Conservation (phyloP, 2,888 invertebrate genomes). For the Ennomos quercinarius region DNA sequence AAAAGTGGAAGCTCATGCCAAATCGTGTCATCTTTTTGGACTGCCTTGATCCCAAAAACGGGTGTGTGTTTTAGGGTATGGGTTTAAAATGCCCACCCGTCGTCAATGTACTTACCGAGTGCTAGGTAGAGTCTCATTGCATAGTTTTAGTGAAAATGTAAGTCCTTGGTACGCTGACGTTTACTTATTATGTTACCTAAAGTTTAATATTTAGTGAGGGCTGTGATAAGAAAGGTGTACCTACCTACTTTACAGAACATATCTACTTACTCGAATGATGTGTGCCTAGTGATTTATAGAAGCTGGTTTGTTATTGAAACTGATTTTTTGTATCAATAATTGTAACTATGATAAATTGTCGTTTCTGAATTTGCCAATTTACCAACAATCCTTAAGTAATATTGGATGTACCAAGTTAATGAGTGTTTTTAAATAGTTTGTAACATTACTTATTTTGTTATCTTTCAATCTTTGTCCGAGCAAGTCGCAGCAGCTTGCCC, state of each 20-base stretch:
- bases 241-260: conserved; percentile 26
- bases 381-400: too few species aligned
- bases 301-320: too few species aligned
- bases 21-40: neutral
- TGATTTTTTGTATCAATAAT: too few species aligned
- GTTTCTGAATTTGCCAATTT: too few species aligned
- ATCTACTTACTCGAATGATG: conserved; percentile 23
- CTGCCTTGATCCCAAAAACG: conserved; percentile 1
- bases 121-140: conserved; percentile 12
- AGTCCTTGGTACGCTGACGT: conserved; percentile 4
- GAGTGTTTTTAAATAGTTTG: too few species aligned
- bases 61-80: conserved; percentile 16
- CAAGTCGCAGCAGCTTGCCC: too few species aligned
- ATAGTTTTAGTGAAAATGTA: conserved; percentile 19
- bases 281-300: conserved; percentile 18
- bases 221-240: conserved; percentile 30
- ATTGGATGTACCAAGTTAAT: too few species aligned
- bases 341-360: neutral
- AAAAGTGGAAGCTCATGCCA: neutral
- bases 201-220: conserved; percentile 22
- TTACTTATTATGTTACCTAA: conserved; percentile 18
- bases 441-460: too few species aligned
- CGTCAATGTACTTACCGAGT: conserved; percentile 22
- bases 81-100: too few species aligned
- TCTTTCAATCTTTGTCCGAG: too few species aligned